Evolutionary conservation across 2,888 invertebrate species (phyloP).

Genomic region (Tiliacea citrago): DNA sequence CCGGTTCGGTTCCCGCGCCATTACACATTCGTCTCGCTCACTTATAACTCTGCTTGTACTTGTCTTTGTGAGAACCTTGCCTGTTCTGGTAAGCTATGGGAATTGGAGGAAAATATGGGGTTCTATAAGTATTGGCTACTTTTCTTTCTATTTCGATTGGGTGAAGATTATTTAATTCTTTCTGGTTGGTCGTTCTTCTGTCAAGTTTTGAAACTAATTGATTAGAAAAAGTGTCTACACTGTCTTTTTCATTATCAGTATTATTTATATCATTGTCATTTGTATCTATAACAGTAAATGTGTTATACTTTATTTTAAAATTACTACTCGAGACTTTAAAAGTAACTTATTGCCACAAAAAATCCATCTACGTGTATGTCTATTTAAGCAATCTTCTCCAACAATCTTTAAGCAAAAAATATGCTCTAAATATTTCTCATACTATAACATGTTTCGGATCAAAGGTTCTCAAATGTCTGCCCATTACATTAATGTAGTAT

Average conservation of each 20-base stretch:
- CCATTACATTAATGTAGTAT: slow-evolving; percentile 55
- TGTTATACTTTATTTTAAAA: not conserved
- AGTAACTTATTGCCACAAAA: slow-evolving; percentile 20
- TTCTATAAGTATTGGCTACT: slow-evolving; percentile 39
- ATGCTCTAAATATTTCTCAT: slow-evolving; percentile 52
- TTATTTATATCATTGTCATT: not conserved
- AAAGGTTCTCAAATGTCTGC: slow-evolving; percentile 50
- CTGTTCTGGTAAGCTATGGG: slow-evolving; percentile 57
- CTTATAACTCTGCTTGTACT: slow-evolving; percentile 75
- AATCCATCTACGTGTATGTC: slow-evolving; percentile 10
- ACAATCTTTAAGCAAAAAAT: slow-evolving; percentile 24
- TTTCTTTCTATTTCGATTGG: slow-evolving; percentile 29
- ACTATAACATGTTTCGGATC: slow-evolving; percentile 29
- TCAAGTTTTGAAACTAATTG: not conserved
- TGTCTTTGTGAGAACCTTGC: slow-evolving; percentile 73
- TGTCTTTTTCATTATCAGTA: not conserved
- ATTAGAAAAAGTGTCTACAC: not conserved
- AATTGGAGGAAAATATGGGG: slow-evolving; percentile 54
- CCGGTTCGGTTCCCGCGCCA: slow-evolving; percentile 79
- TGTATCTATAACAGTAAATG: not conserved
- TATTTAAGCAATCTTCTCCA: slow-evolving; percentile 37
- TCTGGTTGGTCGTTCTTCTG: not conserved
- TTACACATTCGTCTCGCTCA: slow-evolving; percentile 87
- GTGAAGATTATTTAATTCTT: slow-evolving; percentile 1
- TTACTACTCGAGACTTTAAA: not conserved